Evolutionary conservation across 2,113 vertebrate genomes (phyloP), one percentile per base, ranked within the genome.

Genomic region (Blennius ocellaris): DNA sequence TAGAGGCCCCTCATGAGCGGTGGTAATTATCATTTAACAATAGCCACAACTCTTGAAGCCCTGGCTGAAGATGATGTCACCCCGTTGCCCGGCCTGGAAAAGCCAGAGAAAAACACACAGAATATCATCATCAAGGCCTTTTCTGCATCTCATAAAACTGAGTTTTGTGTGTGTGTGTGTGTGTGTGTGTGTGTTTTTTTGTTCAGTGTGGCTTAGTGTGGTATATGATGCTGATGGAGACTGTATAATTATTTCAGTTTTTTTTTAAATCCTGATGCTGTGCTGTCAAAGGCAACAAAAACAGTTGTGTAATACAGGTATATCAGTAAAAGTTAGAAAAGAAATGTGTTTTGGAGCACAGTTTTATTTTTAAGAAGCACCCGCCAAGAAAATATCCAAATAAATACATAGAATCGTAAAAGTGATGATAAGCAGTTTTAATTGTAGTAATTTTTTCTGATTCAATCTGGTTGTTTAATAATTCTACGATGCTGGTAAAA

Each of bases 1-100:
- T 86, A 81, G 84, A 91, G 83, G 83, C 86, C 91, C 80, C 87
- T 90, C 82, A 83, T 87, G 89, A 89, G 83, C 83, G 12, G 67
- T 85, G 89, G 89, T 89, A 90, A 92, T 91, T 88, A 90, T 90
- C 85, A 90, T 86, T 89, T 90, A 89, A 90, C 90, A 90, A 90
- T 91, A 83, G 87, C 69, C 76, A 84, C 84, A 77, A 85, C 84
- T 90, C 84, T 76, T 83, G 82, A 87, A 89, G 84, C 76, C 74
- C 73, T 61, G 77, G 83, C 85, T 51, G 38, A 72, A 86, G 79
- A 82, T 90, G 88, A 90, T 89, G 84, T 88, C 89, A 88, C 76
- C 49, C 11, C 70, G 78, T 55, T 37, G 21, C 68, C 50, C 49
- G 17, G 65, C 56, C 8, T 49, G 66, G 65, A 67, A 63, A 12